Base-by-base conservation (phyloP, 1,140 invertebrate genomes). In the Drosophila orena region DNA sequence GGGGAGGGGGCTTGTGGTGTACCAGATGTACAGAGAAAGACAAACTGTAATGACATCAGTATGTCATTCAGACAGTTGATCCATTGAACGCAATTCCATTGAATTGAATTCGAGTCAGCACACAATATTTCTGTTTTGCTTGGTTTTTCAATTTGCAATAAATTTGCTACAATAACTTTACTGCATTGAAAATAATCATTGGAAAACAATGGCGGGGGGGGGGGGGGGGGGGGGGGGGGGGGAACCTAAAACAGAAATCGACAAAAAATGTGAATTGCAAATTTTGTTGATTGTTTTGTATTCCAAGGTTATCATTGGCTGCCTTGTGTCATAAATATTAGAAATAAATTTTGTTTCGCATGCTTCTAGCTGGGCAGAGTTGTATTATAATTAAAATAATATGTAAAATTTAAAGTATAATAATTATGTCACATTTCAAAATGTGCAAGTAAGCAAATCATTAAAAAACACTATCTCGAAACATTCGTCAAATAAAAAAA, bases 11-110 rank as follows among this genome's bases (percentile, higher is more conserved):
- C 10, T 11, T 40, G 17, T 38, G 53, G 53, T 37, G 37, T 3
- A 15, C 22, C 53, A 15, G 24, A 12, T 24, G 42, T 44, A n/a
- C 43, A 2, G 43, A 8, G 35, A 68, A 50, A 50, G 53, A 74
- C 49, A 50, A 43, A 68, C 30, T 68, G 81, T 77, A 85, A 85
- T 84, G 66, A 85, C 77, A 85, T 84, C 81, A 80, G 81, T 75
- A 55, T 60, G 53, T 74, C 72, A 75, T 47, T 69, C 54, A 50
- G 73, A 35, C 61, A 81, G 42, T 76, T 61, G 30, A 55, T 81
- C 49, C 64, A 66, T 42, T 50, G 56, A 50, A 38, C 43, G 52
- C 62, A 37, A 50, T 68, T 74, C 65, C 69, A 71, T 79, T 84
- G 77, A 83, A 84, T 71, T 68, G 56, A 85, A 85, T 80, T 80